phyloP scores from a whole-genome alignment of 2,113 vertebrate genomes.

The Eonycteris spelaea region DNA sequence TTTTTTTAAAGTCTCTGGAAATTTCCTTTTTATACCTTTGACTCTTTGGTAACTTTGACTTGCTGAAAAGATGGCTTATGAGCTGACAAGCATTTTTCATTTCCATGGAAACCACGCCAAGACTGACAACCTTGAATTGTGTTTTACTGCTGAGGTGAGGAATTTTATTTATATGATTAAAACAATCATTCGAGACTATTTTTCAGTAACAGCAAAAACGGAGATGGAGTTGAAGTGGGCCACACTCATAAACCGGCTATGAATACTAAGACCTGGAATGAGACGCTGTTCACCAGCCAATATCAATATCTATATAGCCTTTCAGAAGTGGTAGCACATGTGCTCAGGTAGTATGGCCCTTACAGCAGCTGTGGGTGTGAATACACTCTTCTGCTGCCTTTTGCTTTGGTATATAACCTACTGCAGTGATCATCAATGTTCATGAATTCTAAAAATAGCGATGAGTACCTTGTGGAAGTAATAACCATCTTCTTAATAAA shows the following conservation, averaged over 20 bases:
- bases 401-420: background rate
- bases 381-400: background rate
- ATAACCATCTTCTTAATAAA: conserved; percentile 45
- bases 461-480: background rate
- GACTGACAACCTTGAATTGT: background rate
- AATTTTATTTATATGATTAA: background rate
- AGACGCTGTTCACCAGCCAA: background rate
- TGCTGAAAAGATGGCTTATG: background rate
- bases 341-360: background rate
- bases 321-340: background rate
- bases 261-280: background rate
- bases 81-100: background rate
- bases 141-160: background rate
- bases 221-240: background rate
- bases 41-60: background rate
- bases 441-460: background rate
- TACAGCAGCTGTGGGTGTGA: background rate
- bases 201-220: conserved; percentile 5
- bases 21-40: background rate
- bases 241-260: background rate
- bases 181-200: conserved; percentile 18
- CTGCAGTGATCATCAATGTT: background rate
- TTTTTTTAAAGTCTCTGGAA: background rate
- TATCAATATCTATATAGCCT: background rate
- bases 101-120: background rate